Conservation (phyloP, 2,113 vertebrate genomes). For the Urocynchramus pylzowi region DNA sequence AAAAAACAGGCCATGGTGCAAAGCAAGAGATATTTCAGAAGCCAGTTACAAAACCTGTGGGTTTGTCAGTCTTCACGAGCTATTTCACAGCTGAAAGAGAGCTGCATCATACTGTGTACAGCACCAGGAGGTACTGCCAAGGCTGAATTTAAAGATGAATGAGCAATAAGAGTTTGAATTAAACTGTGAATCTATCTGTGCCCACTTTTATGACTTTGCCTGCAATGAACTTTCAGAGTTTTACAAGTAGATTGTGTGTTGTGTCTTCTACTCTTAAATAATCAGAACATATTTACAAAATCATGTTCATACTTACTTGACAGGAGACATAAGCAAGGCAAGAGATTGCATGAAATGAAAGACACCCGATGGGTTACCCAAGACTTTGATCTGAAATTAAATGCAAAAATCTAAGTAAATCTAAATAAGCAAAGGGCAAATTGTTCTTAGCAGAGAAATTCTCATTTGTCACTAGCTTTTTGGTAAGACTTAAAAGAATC, state of each 20-base stretch:
- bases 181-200: neutral
- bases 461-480: neutral
- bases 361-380: constrained; percentile 83
- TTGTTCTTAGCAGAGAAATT: neutral
- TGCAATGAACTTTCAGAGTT: neutral
- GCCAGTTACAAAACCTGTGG: neutral
- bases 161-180: neutral
- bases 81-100: neutral
- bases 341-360: constrained; percentile 97
- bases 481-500: neutral
- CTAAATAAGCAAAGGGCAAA: neutral
- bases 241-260: accelerated
- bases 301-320: constrained; percentile 71
- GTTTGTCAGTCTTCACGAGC: neutral
- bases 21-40: neutral
- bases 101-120: neutral
- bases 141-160: neutral
- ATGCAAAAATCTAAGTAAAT: constrained; percentile 4
- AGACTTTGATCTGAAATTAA: constrained; percentile 86
- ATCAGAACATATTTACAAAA: neutral
- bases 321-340: constrained; percentile 92
- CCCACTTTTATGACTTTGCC: neutral
- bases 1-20: accelerated
- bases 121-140: neutral
- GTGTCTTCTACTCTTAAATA: neutral